Evolutionary conservation across 2,888 invertebrate genomes (phyloP), one percentile per base, ranked within the genome.

Genomic region (Plagodis pulveraria): DNA sequence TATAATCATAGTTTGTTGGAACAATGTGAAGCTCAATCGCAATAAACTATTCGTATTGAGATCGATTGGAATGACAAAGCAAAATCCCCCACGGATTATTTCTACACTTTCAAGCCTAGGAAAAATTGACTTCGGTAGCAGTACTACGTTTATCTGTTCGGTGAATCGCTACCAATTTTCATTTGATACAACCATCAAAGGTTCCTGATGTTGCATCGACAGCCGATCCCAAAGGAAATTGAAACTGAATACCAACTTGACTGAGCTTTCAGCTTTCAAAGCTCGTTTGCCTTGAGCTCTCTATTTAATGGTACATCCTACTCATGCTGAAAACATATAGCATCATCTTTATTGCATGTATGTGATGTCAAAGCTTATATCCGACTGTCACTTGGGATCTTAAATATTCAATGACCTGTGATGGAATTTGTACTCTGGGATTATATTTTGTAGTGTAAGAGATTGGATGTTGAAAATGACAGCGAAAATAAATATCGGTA

Each of bases 331-430:
- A 10, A 40, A 7, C 40, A 6, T 40, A 50, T 53, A 34, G 10
- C 5, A 38, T 47, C 33, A 58, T 41, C 35, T 33, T 40, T 45
- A 61, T 61, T 52, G 49, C 56, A 61, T 56, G 42, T 56, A 52
- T 56, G 56, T 50, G 35, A 61, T 50, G 52, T 61, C 52, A 56
- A 60, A 56, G 59, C 47, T 47, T 55, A 40, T 54, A 54, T 49
- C 36, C 43, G 41, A 22, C 12, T 42, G 53, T 38, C 56, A 56
- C 56, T 41, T 41, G 52, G 56, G 60, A 53, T 44, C 45, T 46
- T 49, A 32, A 43, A 56, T 53, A 61, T 52, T 56, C 52, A 52
- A 52, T 45, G 50, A 22, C 34, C 32, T 49, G 48, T 56, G 42
- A 59, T 48, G 44, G 36, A 50, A 49, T 54, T 36, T 36, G 35